Conservation (phyloP, 1,140 invertebrate genomes). For the Euglossa dilemma region DNA sequence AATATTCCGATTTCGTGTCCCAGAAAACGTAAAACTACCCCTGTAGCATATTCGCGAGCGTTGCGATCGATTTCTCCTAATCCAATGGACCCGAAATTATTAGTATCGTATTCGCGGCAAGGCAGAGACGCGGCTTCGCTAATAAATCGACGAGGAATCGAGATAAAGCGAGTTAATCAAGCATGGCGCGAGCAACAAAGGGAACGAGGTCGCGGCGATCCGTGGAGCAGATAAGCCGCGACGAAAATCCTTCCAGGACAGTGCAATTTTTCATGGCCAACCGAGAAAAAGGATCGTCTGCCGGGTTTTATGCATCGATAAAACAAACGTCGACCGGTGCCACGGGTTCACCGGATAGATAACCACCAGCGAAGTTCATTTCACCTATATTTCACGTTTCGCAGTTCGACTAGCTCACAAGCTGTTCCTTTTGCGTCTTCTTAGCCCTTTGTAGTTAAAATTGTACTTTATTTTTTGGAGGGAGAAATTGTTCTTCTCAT, state of each 20-base stretch:
- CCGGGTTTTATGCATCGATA: slow-evolving; percentile 27
- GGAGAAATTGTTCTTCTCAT: no score
- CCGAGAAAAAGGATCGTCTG: neutral
- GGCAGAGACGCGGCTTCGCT: neutral
- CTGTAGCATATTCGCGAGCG: no score
- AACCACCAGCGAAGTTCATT: neutral
- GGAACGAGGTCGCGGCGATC: slow-evolving; percentile 21
- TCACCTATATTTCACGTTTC: no score
- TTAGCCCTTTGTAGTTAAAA: no score
- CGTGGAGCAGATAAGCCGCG: slow-evolving; percentile 11
- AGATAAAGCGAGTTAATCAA: slow-evolving; percentile 43
- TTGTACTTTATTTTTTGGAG: no score
- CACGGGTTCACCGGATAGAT: neutral
- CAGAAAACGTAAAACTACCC: no score
- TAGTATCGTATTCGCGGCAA: no score
- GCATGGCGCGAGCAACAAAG: slow-evolving; percentile 27
- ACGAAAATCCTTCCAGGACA: slow-evolving; percentile 28
- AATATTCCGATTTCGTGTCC: no score
- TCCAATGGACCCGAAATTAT: no score
- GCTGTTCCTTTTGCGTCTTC: no score
- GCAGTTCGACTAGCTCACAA: no score
- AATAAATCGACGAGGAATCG: slow-evolving; percentile 27
- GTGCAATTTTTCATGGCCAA: slow-evolving; percentile 32
- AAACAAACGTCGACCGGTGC: slow-evolving; percentile 5
- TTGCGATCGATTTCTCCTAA: no score